phyloP scores from a whole-genome alignment of 1,140 invertebrate genomes.

The Aricia agestis region DNA sequence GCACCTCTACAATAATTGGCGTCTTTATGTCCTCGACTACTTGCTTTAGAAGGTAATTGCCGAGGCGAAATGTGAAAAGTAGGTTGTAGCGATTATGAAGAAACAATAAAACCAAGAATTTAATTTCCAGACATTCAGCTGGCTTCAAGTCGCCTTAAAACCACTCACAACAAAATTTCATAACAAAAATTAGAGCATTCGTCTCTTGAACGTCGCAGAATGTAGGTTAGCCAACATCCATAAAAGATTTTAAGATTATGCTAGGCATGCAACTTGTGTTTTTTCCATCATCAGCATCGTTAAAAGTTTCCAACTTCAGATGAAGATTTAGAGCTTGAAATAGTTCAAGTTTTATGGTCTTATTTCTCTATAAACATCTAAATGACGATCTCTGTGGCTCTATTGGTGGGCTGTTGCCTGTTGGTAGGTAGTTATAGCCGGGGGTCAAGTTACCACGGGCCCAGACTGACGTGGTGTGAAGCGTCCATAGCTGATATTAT shows the following conservation, averaged over 20 bases:
- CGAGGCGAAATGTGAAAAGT: too few species aligned
- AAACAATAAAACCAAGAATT: not conserved
- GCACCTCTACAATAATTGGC: too few species aligned
- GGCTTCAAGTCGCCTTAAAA: not conserved
- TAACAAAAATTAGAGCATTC: conserved; percentile 3
- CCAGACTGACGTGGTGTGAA: too few species aligned
- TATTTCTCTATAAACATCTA: too few species aligned
- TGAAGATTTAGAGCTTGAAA: not conserved
- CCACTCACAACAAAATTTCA: conserved; percentile 1
- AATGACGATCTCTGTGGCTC: too few species aligned
- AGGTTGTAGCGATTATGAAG: not conserved
- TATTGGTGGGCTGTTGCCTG: too few species aligned
- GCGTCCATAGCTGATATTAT: too few species aligned
- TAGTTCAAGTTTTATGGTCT: too few species aligned
- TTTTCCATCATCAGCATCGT: not conserved
- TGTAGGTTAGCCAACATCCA: conserved; percentile 2
- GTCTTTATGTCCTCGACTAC: too few species aligned
- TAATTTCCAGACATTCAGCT: not conserved
- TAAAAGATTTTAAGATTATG: conserved; percentile 4
- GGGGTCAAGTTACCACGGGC: too few species aligned
- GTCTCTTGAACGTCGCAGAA: not conserved
- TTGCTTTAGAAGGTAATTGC: too few species aligned
- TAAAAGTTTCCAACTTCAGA: not conserved
- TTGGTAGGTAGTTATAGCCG: too few species aligned
- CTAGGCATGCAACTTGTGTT: not conserved